Conservation (phyloP, 2,113 vertebrate genomes). For the Dendropsophus ebraccatus region DNA sequence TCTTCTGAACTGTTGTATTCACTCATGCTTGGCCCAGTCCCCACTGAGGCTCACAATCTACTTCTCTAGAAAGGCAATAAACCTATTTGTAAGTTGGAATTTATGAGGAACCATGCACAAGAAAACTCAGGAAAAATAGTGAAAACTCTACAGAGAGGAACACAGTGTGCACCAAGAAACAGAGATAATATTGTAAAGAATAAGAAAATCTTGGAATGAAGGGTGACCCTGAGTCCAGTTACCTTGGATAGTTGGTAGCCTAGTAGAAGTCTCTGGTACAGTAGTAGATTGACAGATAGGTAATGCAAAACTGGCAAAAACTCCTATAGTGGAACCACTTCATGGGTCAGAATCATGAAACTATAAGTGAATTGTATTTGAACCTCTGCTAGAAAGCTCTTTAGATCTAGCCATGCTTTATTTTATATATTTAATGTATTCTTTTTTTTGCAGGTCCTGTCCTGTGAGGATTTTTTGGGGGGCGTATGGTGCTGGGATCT, state of each 20-base stretch:
- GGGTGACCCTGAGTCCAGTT: neutral
- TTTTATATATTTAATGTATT: constrained; percentile 64
- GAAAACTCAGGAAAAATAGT: neutral
- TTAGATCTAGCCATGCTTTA: constrained; percentile 46
- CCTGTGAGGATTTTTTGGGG: constrained; percentile 49
- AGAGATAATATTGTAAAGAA: neutral
- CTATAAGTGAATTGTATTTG: neutral
- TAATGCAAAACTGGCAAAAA: neutral
- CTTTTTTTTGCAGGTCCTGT: constrained; percentile 65
- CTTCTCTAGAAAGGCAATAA: neutral
- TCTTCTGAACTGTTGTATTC: neutral
- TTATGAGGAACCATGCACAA: neutral
- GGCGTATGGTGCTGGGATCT: constrained; percentile 68
- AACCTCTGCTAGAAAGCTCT: neutral
- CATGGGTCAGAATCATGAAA: neutral
- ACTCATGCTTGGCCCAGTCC: neutral
- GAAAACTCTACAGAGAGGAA: neutral
- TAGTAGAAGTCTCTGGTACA: neutral
- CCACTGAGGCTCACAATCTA: too few species aligned
- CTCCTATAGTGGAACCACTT: neutral
- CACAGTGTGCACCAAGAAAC: neutral
- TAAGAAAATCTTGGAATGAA: too few species aligned
- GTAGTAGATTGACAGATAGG: neutral
- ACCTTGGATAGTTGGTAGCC: too few species aligned
- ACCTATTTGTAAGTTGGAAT: neutral